Evolutionary conservation across 2,888 invertebrate genomes (phyloP).

Genomic region (Ariolimax columbianus): DNA sequence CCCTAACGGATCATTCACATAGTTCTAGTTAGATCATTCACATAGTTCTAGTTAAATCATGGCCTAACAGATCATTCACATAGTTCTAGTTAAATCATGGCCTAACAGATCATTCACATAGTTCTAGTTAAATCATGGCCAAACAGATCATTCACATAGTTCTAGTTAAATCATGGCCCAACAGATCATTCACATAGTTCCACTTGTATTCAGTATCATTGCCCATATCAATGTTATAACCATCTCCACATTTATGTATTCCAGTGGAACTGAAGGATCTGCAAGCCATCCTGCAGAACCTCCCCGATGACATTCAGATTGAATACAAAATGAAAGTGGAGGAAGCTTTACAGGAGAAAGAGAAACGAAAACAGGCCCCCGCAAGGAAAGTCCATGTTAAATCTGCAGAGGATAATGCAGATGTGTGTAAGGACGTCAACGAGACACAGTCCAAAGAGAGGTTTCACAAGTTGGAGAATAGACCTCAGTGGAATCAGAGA

Average conservation of each 20-base stretch:
- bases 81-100: too few relatives aligned
- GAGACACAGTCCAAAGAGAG: constrained; percentile 49
- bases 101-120: too few relatives aligned
- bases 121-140: too few relatives aligned
- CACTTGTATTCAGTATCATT: neutral
- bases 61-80: too few relatives aligned
- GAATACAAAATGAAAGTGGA: constrained; percentile 60
- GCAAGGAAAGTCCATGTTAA: constrained; percentile 68
- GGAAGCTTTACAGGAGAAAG: constrained; percentile 41
- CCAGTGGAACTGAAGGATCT: constrained; percentile 51
- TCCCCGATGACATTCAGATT: constrained; percentile 64
- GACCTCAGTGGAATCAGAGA: constrained; percentile 71
- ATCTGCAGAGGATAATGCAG: constrained; percentile 60
- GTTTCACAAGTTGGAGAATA: constrained; percentile 54
- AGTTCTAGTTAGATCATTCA: too few relatives aligned
- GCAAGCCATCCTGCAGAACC: constrained; percentile 31
- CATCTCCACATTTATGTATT: neutral
- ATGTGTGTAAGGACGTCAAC: constrained; percentile 51
- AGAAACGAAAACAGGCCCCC: constrained; percentile 43
- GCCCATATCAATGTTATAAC: neutral
- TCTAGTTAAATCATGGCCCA: too few relatives aligned
- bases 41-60: too few relatives aligned
- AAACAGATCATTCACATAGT: too few relatives aligned
- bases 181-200: too few relatives aligned
- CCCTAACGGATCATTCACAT: too few relatives aligned